phyloP scores from a whole-genome alignment of 2,797 vertebrate species.

The Lacerta agilis region DNA sequence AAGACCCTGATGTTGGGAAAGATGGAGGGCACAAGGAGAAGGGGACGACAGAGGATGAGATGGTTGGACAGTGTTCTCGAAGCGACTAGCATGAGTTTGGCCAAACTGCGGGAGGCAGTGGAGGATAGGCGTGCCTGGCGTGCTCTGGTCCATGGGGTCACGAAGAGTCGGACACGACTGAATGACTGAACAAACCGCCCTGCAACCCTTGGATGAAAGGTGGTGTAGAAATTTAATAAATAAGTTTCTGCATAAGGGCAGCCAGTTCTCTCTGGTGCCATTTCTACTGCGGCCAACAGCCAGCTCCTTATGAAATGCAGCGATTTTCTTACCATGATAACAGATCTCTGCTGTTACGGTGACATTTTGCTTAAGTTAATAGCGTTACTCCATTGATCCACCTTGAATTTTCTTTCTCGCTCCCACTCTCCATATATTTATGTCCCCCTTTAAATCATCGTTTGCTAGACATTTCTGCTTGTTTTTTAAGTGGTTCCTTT shows the following conservation, averaged over 20 bases:
- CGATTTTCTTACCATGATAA: slow-evolving; percentile 13
- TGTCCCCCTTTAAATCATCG: slow-evolving; percentile 57
- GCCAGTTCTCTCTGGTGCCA: background rate
- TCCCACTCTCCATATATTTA: slow-evolving; percentile 59
- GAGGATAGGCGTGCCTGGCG: no score
- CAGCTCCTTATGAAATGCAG: background rate
- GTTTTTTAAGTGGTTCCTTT: slow-evolving; percentile 59
- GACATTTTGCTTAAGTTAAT: slow-evolving; percentile 2
- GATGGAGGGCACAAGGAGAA: no score
- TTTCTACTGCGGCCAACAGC: background rate
- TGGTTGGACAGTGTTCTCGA: no score
- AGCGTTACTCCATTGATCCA: slow-evolving; percentile 18
- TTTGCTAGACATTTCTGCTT: slow-evolving; percentile 63
- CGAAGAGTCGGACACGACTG: no score
- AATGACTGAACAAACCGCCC: no score
- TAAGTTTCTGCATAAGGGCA: background rate
- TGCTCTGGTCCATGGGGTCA: no score
- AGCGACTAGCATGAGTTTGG: no score
- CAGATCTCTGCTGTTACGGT: background rate
- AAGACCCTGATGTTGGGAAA: no score
- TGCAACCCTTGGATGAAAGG: no score
- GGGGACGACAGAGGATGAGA: no score
- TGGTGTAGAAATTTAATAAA: no score
- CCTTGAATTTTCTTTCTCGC: slow-evolving; percentile 2
- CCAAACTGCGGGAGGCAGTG: no score